Evolutionary conservation across 2,888 invertebrate genomes (phyloP).

Genomic region (Neria commutata): DNA sequence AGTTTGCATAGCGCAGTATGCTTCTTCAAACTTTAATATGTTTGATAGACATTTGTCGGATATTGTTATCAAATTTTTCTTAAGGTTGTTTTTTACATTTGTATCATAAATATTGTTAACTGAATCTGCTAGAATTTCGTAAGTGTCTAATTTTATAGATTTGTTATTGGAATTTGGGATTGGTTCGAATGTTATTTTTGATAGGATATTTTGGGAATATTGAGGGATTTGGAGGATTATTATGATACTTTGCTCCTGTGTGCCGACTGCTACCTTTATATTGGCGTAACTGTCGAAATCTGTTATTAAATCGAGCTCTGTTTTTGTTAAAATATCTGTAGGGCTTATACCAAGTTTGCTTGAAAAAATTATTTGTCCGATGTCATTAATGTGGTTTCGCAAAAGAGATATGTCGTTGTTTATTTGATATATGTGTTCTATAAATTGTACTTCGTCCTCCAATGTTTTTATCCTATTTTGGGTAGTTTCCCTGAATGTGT

Average conservation of each 20-base stretch:
- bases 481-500: constrained; percentile 20
- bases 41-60: constrained; percentile 16
- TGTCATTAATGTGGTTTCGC: constrained; percentile 23
- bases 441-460: constrained; percentile 29
- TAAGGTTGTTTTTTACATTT: constrained; percentile 17
- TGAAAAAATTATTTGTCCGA: constrained; percentile 29
- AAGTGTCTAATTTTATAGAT: constrained; percentile 11
- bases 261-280: constrained; percentile 22
- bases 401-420: constrained; percentile 26
- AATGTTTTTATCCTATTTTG: constrained; percentile 24
- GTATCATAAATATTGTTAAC: constrained; percentile 16
- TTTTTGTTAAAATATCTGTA: constrained; percentile 24
- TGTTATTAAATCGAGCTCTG: constrained; percentile 24
- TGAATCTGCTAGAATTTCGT: constrained; percentile 20
- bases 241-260: constrained; percentile 21
- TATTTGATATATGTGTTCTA: constrained; percentile 30
- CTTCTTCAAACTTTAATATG: constrained; percentile 20
- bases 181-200: constrained; percentile 23
- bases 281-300: constrained; percentile 27
- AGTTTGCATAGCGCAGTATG: constrained; percentile 18
- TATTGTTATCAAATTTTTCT: constrained; percentile 19
- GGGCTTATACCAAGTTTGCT: constrained; percentile 30
- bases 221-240: too few species aligned
- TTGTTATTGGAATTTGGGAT: constrained; percentile 22
- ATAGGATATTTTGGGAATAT: too few species aligned